A percentile compares a stretch with the other conserved stretches of the same genome.
Conservation (phyloP, 2,113 vertebrate genomes). For the Hippocampus abdominalis region DNA sequence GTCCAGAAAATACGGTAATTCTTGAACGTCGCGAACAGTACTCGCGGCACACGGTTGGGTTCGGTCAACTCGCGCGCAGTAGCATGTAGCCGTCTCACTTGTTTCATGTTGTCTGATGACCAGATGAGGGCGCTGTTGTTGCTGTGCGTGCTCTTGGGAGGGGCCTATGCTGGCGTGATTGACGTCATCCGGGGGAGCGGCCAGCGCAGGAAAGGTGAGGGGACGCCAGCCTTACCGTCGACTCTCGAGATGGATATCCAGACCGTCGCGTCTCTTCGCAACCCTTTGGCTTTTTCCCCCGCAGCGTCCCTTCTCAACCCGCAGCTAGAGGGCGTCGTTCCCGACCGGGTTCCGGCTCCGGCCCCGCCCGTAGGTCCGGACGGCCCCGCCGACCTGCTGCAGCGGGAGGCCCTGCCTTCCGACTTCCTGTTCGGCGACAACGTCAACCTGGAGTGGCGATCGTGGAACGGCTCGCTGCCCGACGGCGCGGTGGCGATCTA, state of each 20-base stretch:
- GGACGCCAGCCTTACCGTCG: too few relatives aligned
- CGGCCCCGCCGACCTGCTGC: conserved; percentile 42
- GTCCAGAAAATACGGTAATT: too few relatives aligned
- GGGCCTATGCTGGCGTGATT: conserved; percentile 43
- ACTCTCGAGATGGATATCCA: not conserved
- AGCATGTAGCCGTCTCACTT: too few relatives aligned
- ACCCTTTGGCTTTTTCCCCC: conserved; percentile 1
- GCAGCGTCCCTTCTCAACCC: conserved; percentile 63
- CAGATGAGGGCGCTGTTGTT: conserved; percentile 52
- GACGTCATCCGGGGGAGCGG: conserved; percentile 42
- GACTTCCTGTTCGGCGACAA: conserved; percentile 59
- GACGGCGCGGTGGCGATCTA: conserved; percentile 68
- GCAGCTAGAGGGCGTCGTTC: conserved; percentile 46
- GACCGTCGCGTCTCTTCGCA: not conserved
- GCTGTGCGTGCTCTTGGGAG: conserved; percentile 37
- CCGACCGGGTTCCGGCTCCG: conserved; percentile 15
- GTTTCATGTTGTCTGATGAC: not conserved
- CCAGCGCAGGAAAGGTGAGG: conserved; percentile 27
- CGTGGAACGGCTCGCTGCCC: conserved; percentile 57
- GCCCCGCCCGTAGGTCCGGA: conserved; percentile 20
- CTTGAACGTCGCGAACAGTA: too few relatives aligned
- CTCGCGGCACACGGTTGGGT: too few relatives aligned
- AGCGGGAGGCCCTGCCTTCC: conserved; percentile 28
- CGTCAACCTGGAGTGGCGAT: conserved; percentile 69
- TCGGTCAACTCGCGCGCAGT: too few relatives aligned